phyloP scores from a whole-genome alignment of 2,113 vertebrate genomes.

The Amia ocellicauda region DNA sequence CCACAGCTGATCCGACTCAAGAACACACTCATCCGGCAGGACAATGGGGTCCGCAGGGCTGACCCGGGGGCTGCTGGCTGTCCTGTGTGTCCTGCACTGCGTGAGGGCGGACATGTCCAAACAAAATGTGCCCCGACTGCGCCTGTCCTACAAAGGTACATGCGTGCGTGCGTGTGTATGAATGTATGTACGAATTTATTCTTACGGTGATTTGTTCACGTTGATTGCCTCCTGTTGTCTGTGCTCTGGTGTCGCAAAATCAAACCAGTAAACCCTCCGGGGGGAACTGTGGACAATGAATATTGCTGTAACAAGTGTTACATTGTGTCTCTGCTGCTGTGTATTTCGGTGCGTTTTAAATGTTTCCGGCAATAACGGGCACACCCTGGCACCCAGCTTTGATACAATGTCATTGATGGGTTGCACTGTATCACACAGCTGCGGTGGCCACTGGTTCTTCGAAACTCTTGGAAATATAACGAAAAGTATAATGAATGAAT shows the following conservation, averaged over 20 bases:
- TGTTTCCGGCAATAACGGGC: no score
- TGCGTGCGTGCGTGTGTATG: not conserved
- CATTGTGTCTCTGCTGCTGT: slow-evolving; percentile 6
- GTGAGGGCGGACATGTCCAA: slow-evolving; percentile 25
- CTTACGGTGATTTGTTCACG: not conserved
- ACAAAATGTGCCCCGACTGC: slow-evolving; percentile 42
- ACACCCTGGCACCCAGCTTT: no score
- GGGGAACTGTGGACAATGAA: not conserved
- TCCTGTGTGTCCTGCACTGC: slow-evolving; percentile 20
- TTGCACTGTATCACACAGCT: no score
- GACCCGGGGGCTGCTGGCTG: not conserved
- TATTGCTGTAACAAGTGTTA: slow-evolving; percentile 4
- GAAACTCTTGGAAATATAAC: no score
- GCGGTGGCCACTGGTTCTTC: no score
- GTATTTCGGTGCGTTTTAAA: slow-evolving; percentile 2
- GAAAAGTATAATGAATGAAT: no score
- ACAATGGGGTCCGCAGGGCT: slow-evolving; percentile 30
- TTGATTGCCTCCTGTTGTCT: no score
- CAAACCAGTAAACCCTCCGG: not conserved
- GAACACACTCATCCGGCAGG: not conserved
- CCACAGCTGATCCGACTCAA: not conserved
- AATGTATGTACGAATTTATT: not conserved
- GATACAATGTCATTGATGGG: no score
- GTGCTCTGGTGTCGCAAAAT: no score
- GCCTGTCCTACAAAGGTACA: slow-evolving; percentile 46